Conservation (phyloP, 2,888 invertebrate genomes). For the Globia sparganii region DNA sequence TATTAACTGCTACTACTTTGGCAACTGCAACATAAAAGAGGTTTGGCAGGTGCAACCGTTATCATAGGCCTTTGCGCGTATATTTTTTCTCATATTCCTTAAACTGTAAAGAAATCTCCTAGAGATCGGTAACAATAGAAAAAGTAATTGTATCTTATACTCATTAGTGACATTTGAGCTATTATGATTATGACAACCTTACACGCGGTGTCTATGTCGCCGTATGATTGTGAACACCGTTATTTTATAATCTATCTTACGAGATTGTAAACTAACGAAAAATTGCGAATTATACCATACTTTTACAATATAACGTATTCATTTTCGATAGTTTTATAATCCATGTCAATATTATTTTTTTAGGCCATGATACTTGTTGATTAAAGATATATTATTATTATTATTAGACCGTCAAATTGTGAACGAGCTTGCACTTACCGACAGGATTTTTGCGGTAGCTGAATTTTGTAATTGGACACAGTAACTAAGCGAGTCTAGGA, state of each 20-base stretch:
- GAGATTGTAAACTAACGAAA: too few species aligned
- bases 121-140: too few species aligned
- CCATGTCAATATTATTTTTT: too few species aligned
- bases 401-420: not conserved
- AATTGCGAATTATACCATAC: too few species aligned
- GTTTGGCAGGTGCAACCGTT: not conserved
- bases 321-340: not conserved
- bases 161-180: too few species aligned
- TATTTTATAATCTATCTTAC: not conserved
- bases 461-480: not conserved
- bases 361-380: too few species aligned
- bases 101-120: too few species aligned
- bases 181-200: not conserved
- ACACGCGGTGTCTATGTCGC: not conserved
- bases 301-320: not conserved
- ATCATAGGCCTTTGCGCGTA: too few species aligned
- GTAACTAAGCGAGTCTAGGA: not conserved
- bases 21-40: not conserved
- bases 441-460: not conserved
- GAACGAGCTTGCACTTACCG: not conserved
- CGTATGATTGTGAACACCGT: not conserved
- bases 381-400: too few species aligned
- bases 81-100: too few species aligned
- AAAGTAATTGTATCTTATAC: too few species aligned
- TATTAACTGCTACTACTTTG: conserved; percentile 4